These are phyloP conservation scores for Polypedilum pembai DNA, from an alignment of 1,140 invertebrate genomes.

Conservation along the genomic window DNA sequence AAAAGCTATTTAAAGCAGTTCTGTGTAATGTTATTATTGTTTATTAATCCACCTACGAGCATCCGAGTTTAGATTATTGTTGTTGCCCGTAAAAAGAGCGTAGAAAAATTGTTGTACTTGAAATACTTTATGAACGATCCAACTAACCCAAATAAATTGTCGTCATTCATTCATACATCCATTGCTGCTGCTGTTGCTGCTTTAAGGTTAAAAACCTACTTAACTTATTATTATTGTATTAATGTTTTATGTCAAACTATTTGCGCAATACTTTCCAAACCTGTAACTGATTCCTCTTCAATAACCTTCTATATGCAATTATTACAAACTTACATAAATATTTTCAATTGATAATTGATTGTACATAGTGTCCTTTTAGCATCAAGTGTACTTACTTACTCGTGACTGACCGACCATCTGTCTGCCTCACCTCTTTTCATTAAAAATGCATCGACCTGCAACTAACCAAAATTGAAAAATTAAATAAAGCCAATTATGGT, in stretches of 20 bases:
- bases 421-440: no score
- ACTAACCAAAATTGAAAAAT: no score
- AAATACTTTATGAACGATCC: slow-evolving; percentile 12
- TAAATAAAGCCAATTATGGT: neutral
- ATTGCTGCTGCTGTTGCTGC: neutral
- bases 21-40: neutral
- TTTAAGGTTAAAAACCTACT: slow-evolving; percentile 18
- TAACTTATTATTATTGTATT: neutral
- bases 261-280: no score
- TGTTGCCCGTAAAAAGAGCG: neutral
- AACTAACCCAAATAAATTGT: slow-evolving; percentile 7
- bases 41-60: slow-evolving; percentile 16
- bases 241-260: neutral
- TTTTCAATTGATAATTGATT: no score
- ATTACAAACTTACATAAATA: no score
- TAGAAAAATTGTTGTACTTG: neutral
- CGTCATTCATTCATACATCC: neutral
- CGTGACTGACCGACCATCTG: no score
- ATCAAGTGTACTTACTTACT: no score
- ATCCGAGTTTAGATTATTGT: neutral
- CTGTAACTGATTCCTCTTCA: no score
- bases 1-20: neutral
- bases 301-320: no score
- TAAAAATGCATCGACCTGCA: no score
- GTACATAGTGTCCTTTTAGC: no score